Evolutionary conservation across 1,140 invertebrate genomes (phyloP).

Genomic region (Ceratina japonica): DNA sequence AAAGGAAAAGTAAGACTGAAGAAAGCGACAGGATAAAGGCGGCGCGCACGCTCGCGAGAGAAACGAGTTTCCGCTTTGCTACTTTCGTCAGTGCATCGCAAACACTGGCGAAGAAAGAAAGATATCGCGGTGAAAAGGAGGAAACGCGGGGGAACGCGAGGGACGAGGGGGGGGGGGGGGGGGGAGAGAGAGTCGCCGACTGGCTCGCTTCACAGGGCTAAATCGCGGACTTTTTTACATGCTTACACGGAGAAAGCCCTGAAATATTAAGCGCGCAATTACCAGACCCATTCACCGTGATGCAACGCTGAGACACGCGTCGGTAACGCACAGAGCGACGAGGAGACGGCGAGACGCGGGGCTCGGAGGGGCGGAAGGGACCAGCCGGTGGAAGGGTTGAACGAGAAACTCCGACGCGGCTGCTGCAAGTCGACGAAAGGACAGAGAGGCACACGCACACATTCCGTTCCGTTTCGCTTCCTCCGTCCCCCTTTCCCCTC

Average conservation of each 20-base stretch:
- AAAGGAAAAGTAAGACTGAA: constrained; percentile 59
- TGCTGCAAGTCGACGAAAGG: constrained; percentile 48
- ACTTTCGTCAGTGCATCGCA: constrained; percentile 65
- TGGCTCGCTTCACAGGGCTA: constrained; percentile 65
- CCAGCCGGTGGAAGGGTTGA: constrained; percentile 31
- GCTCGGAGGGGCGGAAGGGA: background rate
- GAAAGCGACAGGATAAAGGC: constrained; percentile 43
- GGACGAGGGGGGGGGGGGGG: constrained; percentile 54
- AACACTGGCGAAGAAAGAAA: constrained; percentile 59
- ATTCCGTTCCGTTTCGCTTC: constrained; percentile 31
- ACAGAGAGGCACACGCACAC: constrained; percentile 53
- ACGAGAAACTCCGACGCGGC: background rate
- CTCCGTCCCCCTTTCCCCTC: constrained; percentile 42
- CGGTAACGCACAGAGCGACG: constrained; percentile 42
- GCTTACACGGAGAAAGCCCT: constrained; percentile 75
- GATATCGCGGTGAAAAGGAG: constrained; percentile 51
- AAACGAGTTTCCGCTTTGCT: constrained; percentile 71
- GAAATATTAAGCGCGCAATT: constrained; percentile 80
- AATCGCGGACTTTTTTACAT: constrained; percentile 74
- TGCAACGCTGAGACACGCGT: constrained; percentile 72
- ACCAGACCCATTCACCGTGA: constrained; percentile 77
- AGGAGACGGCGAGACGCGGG: background rate
- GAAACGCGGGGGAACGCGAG: constrained; percentile 43
- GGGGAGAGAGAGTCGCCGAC: too few relatives aligned
- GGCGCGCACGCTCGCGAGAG: constrained; percentile 34